phyloP scores from a whole-genome alignment of 2,797 vertebrate genomes.

The Tauraco hartlaubi region DNA sequence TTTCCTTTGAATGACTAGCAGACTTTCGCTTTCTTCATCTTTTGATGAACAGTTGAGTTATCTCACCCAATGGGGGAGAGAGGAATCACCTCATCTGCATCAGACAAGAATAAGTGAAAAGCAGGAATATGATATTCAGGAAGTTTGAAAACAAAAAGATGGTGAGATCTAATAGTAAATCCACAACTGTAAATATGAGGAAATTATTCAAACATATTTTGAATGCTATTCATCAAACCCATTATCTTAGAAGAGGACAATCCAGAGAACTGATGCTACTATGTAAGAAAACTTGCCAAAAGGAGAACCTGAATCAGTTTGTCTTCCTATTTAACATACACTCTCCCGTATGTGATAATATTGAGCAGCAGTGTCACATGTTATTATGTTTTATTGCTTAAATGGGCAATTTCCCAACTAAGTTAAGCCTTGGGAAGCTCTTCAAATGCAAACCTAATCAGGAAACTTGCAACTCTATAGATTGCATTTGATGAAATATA shows the following conservation, averaged over 20 bases:
- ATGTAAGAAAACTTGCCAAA: not conserved
- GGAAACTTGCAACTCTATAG: not conserved
- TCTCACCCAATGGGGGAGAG: not conserved
- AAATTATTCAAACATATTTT: not conserved
- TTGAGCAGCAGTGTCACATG: not conserved
- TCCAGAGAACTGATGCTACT: not conserved
- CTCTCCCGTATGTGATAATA: not conserved
- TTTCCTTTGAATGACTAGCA: not conserved
- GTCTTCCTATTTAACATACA: not conserved
- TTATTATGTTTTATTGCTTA: conserved; percentile 19
- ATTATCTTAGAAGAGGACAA: not conserved
- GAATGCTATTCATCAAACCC: not conserved
- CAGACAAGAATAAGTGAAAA: not conserved
- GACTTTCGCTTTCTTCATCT: not conserved
- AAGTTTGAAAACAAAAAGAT: not conserved
- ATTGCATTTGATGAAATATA: not conserved
- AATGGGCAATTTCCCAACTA: conserved; percentile 7
- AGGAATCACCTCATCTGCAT: not conserved
- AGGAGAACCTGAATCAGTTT: not conserved
- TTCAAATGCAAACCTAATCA: conserved; percentile 5
- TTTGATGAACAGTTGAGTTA: not conserved
- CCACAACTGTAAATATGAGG: not conserved
- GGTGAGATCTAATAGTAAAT: not conserved
- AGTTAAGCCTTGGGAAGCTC: conserved; percentile 33
- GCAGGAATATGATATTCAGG: not conserved